Evolutionary conservation across 2,797 vertebrate genomes (phyloP).

Genomic region (Fistularia commersonii): DNA sequence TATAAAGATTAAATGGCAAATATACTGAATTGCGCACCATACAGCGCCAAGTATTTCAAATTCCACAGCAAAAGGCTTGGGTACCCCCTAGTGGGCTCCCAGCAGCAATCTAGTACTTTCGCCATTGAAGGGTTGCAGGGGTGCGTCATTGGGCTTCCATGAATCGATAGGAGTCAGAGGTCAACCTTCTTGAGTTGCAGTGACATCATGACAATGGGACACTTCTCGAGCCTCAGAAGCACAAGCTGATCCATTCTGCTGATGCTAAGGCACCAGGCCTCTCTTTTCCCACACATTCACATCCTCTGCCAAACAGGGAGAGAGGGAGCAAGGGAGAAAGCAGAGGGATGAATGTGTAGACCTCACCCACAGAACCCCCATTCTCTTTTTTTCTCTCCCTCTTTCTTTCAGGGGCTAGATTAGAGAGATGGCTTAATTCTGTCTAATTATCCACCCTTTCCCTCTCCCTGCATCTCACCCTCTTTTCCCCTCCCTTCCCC

Average conservation of each 20-base stretch:
- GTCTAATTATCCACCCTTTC: slow-evolving; percentile 77
- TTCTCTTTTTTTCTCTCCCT: slow-evolving; percentile 44
- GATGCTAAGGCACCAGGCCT: slow-evolving; percentile 85
- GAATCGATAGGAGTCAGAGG: slow-evolving; percentile 95
- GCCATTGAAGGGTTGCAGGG: slow-evolving; percentile 47
- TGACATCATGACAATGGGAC: slow-evolving; percentile 99
- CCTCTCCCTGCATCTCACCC: slow-evolving; percentile 55
- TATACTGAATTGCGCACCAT: slow-evolving; percentile 11
- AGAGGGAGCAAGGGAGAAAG: slow-evolving; percentile 52
- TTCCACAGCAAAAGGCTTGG: slow-evolving; percentile 89
- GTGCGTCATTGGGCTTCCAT: slow-evolving; percentile 75
- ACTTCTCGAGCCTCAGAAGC: slow-evolving; percentile 88
- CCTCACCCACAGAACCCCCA: slow-evolving; percentile 64
- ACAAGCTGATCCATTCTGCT: slow-evolving; percentile 90
- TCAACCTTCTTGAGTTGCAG: slow-evolving; percentile 93
- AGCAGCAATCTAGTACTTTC: slow-evolving; percentile 84
- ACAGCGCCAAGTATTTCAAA: slow-evolving; percentile 59
- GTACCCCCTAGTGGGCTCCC: slow-evolving; percentile 92
- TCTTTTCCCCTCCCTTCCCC: slow-evolving; percentile 42
- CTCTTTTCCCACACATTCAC: slow-evolving; percentile 94
- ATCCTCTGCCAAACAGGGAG: slow-evolving; percentile 66
- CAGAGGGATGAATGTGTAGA: slow-evolving; percentile 68
- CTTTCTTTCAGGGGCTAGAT: slow-evolving; percentile 73
- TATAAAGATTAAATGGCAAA: slow-evolving; percentile 38
- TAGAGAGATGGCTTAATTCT: slow-evolving; percentile 84